Evolutionary conservation across 2,888 invertebrate genomes (phyloP).

Genomic region (Calliopum simillimum): DNA sequence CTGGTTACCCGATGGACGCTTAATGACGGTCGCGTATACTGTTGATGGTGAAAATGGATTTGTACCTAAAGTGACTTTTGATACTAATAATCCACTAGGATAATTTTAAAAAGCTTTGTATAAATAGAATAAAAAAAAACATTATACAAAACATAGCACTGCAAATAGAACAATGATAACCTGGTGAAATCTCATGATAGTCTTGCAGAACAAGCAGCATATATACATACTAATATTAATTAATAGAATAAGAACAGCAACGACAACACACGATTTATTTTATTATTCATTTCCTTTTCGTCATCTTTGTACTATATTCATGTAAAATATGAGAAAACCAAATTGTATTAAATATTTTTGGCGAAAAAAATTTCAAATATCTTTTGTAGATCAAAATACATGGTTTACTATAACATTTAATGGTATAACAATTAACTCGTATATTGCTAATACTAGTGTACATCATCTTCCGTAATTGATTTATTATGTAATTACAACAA

Average conservation of each 20-base stretch:
- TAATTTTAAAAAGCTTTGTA: slow-evolving; percentile 37
- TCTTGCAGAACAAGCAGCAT: slow-evolving; percentile 8
- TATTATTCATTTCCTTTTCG: slow-evolving; percentile 11
- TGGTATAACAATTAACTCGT: too few species aligned
- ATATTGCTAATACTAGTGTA: too few species aligned
- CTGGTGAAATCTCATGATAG: neutral
- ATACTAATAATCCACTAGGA: slow-evolving; percentile 72
- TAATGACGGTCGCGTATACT: slow-evolving; percentile 79
- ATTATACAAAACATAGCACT: neutral
- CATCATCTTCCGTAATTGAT: slow-evolving; percentile 18
- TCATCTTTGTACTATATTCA: neutral
- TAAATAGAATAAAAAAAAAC: neutral
- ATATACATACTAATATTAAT: neutral
- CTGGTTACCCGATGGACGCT: slow-evolving; percentile 76
- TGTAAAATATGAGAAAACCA: too few species aligned
- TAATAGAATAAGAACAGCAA: slow-evolving; percentile 9
- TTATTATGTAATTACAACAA: neutral
- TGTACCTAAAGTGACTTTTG: slow-evolving; percentile 77
- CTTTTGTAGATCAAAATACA: too few species aligned
- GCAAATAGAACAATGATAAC: slow-evolving; percentile 16
- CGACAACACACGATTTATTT: slow-evolving; percentile 29
- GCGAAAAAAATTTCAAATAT: too few species aligned
- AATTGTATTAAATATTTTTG: too few species aligned
- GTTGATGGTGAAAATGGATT: slow-evolving; percentile 80
- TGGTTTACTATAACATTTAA: too few species aligned